Base-by-base conservation (phyloP, 2,797 vertebrate species). In the Spinus olivaceus region DNA sequence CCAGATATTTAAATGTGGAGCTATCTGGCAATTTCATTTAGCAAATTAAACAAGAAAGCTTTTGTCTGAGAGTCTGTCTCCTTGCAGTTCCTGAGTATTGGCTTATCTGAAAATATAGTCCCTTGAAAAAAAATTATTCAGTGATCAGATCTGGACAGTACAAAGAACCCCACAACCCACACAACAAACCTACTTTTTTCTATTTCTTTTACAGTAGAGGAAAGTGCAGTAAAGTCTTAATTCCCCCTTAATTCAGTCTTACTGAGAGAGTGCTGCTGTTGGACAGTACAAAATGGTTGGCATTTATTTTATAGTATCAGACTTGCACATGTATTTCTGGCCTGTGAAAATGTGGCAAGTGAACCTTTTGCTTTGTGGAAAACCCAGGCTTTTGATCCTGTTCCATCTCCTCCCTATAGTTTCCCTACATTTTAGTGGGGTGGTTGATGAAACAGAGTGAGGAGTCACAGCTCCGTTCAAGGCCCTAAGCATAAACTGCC, bases 111-210 rank as follows among this genome's bases (percentile, higher is more conserved):
- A 88, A 73, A 39, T 20, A 44, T 2, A 69, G 10, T 60, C 14
- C 3, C 9, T 78, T 86, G 37, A 41, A 81, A 79, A 83, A 39
- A 12, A 37, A 9, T 3, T 41, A 22, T 30, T 9, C 7, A 37
- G 4, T 30, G 17, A 57, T 35, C 30, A 39, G 13, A 67, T 53
- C 46, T 60, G 27, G 33, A 49, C 22, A 66, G 9, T n/a, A 25
- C 4, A 16, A 69, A 69, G 14, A 6, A 0, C 0, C 3, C 4
- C 27, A 15, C 10, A 60, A 80, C 22, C 0, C 1, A 9, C 7
- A 3, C 25, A 60, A 14, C 4, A 87, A 81, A 41, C 1, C 7
- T 59, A 5, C 1, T 2, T 54, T 39, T 24, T 37, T 70, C 18
- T 51, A 2, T 77, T 85, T 93, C 46, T 64, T 91, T 49, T 66